Evolutionary conservation across 1,140 invertebrate species (phyloP).

Genomic region (Dendrolimus punctatus): DNA sequence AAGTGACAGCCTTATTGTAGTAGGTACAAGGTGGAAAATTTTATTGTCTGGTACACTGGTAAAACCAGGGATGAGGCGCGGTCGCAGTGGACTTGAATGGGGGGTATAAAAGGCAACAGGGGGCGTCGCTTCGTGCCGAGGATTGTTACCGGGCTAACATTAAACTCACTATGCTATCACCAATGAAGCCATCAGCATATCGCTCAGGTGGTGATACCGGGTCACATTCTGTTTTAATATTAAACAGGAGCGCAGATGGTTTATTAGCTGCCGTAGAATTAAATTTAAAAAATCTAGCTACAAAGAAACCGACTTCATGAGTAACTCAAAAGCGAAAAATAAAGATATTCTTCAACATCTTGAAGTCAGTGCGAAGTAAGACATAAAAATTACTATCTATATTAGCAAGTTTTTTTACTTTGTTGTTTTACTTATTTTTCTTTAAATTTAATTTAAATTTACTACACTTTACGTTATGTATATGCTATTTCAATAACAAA

Average conservation of each 20-base stretch:
- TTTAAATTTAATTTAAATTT: too few species aligned
- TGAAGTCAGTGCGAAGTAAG: too few species aligned
- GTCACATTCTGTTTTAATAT: slow-evolving; percentile 6
- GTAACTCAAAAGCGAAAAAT: too few species aligned
- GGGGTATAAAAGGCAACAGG: slow-evolving; percentile 35
- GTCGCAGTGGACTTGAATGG: slow-evolving; percentile 36
- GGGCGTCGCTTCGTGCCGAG: slow-evolving; percentile 46
- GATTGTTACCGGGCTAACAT: slow-evolving; percentile 41
- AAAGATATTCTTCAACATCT: too few species aligned
- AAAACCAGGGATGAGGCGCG: slow-evolving; percentile 50
- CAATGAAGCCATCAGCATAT: slow-evolving; percentile 10
- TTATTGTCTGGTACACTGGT: slow-evolving; percentile 8
- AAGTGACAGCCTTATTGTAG: slow-evolving; percentile 21
- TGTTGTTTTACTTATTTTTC: too few species aligned
- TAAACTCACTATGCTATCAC: slow-evolving; percentile 36
- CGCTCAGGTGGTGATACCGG: slow-evolving; percentile 3
- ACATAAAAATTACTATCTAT: too few species aligned
- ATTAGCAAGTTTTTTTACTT: too few species aligned
- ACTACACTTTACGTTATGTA: too few species aligned
- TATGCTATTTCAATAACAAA: too few species aligned
- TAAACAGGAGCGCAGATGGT: background rate
- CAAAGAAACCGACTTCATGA: too few species aligned
- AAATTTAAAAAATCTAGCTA: too few species aligned
- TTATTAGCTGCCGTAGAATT: too few species aligned
- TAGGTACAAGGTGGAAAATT: slow-evolving; percentile 19